A percentile compares a stretch with the other conserved stretches of the same genome.
These are phyloP conservation scores for Climacteris rufus DNA, from an alignment of 2,113 vertebrate species.

Conservation along the genomic window DNA sequence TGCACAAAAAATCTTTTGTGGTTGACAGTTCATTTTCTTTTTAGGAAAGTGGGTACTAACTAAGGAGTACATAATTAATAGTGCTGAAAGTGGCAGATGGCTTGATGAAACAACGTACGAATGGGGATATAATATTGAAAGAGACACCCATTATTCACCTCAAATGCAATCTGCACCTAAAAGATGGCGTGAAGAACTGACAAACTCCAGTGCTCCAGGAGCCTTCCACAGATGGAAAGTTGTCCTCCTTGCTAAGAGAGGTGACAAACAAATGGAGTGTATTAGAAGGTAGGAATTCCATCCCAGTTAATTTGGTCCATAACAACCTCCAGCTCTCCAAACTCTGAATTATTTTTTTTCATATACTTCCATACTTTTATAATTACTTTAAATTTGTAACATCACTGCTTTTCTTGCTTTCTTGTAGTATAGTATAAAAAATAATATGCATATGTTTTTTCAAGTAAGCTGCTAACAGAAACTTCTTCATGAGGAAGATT, in stretches of 20 bases:
- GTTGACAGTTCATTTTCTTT: constrained; percentile 71
- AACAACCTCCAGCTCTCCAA: neutral
- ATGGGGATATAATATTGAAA: constrained; percentile 83
- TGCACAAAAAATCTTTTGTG: constrained; percentile 58
- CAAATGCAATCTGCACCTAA: constrained; percentile 82
- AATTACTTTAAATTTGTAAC: neutral
- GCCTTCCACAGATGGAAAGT: constrained; percentile 94
- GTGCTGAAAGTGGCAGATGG: constrained; percentile 87
- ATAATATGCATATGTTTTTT: rapidly evolving
- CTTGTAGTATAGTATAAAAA: neutral
- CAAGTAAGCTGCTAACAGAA: neutral
- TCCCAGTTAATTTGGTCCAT: neutral
- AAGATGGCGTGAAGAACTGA: constrained; percentile 80
- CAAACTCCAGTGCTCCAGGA: constrained; percentile 72
- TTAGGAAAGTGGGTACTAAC: constrained; percentile 95
- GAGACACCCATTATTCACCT: constrained; percentile 75
- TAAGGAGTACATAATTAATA: constrained; percentile 90
- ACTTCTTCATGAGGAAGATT: neutral
- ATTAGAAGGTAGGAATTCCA: constrained; percentile 80
- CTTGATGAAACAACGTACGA: constrained; percentile 88
- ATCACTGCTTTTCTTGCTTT: neutral
- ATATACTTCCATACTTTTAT: neutral
- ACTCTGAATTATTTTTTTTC: neutral
- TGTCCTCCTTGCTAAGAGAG: constrained; percentile 74
- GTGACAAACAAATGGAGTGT: constrained; percentile 73